Conservation (phyloP, 2,797 vertebrate genomes). For the Mus minutoides region DNA sequence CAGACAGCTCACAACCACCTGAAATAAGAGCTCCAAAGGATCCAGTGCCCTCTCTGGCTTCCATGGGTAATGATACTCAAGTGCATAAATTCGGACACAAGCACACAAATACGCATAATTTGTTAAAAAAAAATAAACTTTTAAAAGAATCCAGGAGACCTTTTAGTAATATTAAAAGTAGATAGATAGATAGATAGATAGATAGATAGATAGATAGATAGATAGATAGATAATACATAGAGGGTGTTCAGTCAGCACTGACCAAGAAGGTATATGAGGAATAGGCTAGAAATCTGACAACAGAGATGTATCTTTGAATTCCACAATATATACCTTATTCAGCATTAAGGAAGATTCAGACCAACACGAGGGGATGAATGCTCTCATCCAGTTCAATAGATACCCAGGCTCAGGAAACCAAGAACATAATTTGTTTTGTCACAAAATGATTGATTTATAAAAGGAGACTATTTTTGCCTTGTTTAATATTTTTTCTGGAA, state of each 20-base stretch:
- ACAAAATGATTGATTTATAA: neutral
- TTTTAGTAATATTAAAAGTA: neutral
- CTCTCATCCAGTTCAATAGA: neutral
- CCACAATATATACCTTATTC: neutral
- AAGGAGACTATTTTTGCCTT: neutral
- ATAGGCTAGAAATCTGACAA: neutral
- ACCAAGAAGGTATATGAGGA: neutral
- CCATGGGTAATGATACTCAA: neutral
- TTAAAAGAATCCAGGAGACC: neutral
- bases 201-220: neutral
- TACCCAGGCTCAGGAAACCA: neutral
- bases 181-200: neutral
- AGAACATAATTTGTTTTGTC: neutral
- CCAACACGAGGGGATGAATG: fast-evolving
- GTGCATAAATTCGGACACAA: neutral
- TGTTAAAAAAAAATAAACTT: neutral
- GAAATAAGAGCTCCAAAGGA: neutral
- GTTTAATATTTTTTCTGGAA: neutral
- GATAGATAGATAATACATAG: neutral
- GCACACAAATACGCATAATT: neutral
- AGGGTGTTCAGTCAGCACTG: neutral
- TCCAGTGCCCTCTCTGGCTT: neutral
- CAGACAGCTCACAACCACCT: neutral
- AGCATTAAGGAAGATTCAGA: neutral
- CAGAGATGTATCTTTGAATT: neutral